Conservation (phyloP, 2,888 invertebrate genomes). For the Spodoptera littoralis region DNA sequence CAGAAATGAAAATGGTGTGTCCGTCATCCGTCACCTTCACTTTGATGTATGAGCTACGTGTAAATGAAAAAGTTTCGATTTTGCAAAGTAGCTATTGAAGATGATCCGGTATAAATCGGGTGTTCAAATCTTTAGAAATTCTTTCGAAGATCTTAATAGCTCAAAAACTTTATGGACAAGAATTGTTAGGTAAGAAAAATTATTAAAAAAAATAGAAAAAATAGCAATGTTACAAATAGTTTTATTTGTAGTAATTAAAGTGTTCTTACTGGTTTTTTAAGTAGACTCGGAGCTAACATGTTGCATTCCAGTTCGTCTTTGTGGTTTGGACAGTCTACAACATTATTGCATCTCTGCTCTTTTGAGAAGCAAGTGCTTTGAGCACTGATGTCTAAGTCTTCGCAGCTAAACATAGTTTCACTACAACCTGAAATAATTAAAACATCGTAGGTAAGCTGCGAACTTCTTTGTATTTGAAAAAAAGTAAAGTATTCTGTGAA, state of each 20-base stretch:
- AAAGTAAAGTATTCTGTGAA: too few relatives aligned
- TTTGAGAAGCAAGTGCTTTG: slow-evolving; percentile 90
- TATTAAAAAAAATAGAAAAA: too few relatives aligned
- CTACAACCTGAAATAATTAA: slow-evolving; percentile 88
- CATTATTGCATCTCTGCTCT: slow-evolving; percentile 92
- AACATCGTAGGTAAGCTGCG: too few relatives aligned
- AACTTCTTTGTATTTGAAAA: too few relatives aligned
- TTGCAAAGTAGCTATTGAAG: neutral
- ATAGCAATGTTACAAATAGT: neutral
- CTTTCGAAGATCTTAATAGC: too few relatives aligned
- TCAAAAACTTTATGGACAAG: too few relatives aligned
- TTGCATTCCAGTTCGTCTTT: slow-evolving; percentile 94
- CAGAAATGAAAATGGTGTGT: slow-evolving; percentile 35
- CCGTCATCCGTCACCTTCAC: slow-evolving; percentile 26
- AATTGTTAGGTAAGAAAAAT: too few relatives aligned
- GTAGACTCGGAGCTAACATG: slow-evolving; percentile 89
- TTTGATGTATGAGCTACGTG: slow-evolving; percentile 8
- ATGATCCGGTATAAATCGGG: neutral
- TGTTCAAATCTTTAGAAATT: too few relatives aligned
- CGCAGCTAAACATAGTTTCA: slow-evolving; percentile 91
- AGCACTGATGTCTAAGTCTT: slow-evolving; percentile 88
- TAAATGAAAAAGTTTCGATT: slow-evolving; percentile 4
- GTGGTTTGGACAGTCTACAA: slow-evolving; percentile 91
- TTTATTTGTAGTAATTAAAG: neutral
- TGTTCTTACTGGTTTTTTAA: slow-evolving; percentile 80